These are phyloP conservation scores for Lasioglossum leucozonium DNA, from an alignment of 2,888 invertebrate species.

Conservation along the genomic window DNA sequence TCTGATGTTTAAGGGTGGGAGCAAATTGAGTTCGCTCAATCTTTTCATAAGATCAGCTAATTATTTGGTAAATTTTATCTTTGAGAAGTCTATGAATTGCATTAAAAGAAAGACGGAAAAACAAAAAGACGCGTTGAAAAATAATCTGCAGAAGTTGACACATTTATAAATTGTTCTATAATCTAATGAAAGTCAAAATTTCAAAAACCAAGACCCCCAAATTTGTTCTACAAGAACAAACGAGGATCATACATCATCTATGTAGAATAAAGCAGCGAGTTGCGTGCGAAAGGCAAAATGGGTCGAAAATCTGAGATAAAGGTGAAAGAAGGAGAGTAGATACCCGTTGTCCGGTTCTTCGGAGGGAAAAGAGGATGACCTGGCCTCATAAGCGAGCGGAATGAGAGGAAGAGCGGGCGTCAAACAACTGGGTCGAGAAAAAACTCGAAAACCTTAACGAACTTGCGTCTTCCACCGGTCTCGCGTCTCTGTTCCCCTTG, in stretches of 20 bases:
- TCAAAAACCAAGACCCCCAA: neutral
- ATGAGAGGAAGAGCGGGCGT: conserved; percentile 71
- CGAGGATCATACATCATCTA: neutral
- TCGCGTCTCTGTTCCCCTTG: conserved; percentile 32
- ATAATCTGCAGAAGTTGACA: neutral
- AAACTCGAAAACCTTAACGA: conserved; percentile 73
- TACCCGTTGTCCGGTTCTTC: conserved; percentile 24
- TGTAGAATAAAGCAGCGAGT: neutral
- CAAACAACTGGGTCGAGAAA: conserved; percentile 70
- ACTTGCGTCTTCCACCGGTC: conserved; percentile 58
- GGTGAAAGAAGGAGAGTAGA: neutral
- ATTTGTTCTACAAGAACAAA: neutral
- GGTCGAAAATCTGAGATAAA: neutral
- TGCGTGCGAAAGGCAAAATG: neutral
- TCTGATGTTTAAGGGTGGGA: too few species aligned
- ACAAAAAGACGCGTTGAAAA: neutral
- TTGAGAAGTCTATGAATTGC: neutral
- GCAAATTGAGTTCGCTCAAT: too few species aligned
- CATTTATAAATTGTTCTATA: neutral
- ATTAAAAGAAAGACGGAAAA: too few species aligned
- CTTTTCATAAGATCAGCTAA: too few species aligned
- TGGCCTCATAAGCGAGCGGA: conserved; percentile 62
- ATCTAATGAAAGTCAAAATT: neutral
- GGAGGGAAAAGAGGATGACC: conserved; percentile 41
- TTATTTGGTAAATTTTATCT: neutral